phyloP scores from a whole-genome alignment of 2,888 invertebrate species.

The Spisula subtruncata region DNA sequence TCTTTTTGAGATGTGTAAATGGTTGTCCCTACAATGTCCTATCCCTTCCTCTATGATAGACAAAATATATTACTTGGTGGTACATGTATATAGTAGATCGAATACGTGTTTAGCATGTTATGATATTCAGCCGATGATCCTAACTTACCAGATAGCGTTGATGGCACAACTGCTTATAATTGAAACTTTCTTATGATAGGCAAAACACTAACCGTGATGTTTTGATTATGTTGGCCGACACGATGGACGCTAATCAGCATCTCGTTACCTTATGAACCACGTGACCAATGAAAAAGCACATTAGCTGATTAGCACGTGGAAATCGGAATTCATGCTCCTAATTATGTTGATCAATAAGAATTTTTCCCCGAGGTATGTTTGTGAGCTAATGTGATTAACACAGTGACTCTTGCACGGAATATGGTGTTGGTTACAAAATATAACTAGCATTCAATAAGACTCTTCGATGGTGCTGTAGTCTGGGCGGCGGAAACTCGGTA shows the following conservation, averaged over 20 bases:
- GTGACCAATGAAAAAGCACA: not conserved
- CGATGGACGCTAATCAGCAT: not conserved
- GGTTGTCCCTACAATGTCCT: no score
- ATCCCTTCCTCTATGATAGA: no score
- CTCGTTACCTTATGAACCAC: constrained; percentile 3
- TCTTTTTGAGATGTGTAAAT: no score
- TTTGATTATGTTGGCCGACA: not conserved
- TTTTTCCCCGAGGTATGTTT: not conserved
- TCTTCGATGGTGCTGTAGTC: no score
- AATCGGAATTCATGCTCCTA: not conserved
- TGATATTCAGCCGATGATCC: not conserved
- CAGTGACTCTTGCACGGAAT: not conserved
- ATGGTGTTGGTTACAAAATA: not conserved
- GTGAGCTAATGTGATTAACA: constrained; percentile 10
- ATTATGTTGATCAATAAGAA: constrained; percentile 16
- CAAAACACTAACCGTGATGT: not conserved
- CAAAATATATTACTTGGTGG: no score
- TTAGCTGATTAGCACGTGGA: not conserved
- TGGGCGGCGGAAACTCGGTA: not conserved
- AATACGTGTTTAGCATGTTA: not conserved
- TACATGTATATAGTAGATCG: not conserved
- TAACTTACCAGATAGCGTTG: not conserved
- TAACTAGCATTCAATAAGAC: not conserved
- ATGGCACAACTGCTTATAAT: not conserved
- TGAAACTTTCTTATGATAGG: constrained; percentile 12